These are phyloP conservation scores for Ictidomys tridecemlineatus DNA, from an alignment of 2,113 vertebrate genomes.

Conservation along the genomic window DNA sequence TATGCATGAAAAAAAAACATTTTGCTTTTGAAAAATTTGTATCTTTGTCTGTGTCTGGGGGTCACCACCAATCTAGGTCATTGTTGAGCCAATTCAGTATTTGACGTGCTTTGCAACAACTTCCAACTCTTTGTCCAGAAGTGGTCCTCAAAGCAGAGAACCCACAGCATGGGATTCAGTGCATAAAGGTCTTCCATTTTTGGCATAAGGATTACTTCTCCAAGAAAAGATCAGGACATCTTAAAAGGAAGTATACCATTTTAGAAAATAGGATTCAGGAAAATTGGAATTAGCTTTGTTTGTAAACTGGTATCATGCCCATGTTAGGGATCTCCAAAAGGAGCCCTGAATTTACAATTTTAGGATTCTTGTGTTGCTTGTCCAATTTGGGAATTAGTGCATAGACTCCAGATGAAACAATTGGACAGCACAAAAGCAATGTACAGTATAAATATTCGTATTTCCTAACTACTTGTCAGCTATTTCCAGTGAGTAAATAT, in stretches of 20 bases:
- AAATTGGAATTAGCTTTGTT: conserved; percentile 65
- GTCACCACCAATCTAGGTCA: conserved; percentile 20
- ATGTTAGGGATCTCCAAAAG: conserved; percentile 59
- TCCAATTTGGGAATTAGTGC: conserved; percentile 77
- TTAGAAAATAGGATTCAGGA: conserved; percentile 67
- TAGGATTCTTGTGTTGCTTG: conserved; percentile 62
- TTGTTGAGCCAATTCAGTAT: conserved; percentile 43
- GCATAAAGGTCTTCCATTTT: conserved; percentile 51
- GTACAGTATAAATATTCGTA: conserved; percentile 80
- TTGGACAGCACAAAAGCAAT: conserved; percentile 77
- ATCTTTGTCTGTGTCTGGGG: conserved; percentile 27
- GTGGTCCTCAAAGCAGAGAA: conserved; percentile 14
- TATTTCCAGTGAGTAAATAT: conserved; percentile 83
- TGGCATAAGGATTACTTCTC: conserved; percentile 47
- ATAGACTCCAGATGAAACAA: conserved; percentile 73
- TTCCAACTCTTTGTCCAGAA: conserved; percentile 21
- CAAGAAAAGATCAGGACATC: conserved; percentile 62
- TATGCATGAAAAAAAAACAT: not conserved
- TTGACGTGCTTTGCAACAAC: conserved; percentile 54
- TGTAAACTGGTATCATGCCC: conserved; percentile 32
- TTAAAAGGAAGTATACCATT: conserved; percentile 57
- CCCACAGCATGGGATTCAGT: not conserved
- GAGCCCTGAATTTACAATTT: conserved; percentile 68
- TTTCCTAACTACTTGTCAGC: conserved; percentile 82
- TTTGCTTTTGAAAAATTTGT: conserved; percentile 28